These are phyloP conservation scores for Ophiothrix spiculata DNA, from an alignment of 35 echinoderm and acorn worm genomes.

Conservation along the genomic window DNA sequence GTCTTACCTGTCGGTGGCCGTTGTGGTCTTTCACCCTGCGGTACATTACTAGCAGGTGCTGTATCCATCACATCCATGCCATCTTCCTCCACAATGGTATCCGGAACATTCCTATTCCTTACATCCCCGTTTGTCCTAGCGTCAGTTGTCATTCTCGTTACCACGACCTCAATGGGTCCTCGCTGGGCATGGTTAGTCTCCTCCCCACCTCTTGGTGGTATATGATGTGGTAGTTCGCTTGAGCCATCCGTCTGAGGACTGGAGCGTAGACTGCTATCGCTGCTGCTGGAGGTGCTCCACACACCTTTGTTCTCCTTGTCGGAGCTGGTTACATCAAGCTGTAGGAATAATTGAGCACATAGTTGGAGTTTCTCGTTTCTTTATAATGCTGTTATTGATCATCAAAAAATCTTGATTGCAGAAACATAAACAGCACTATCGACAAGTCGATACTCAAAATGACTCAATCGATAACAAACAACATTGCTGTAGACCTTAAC, in stretches of 20 bases:
- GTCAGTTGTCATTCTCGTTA: slow-evolving; percentile 34
- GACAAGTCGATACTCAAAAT: too few relatives aligned
- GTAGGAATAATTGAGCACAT: background rate
- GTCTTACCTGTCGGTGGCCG: background rate
- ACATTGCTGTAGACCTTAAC: too few relatives aligned
- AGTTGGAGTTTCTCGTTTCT: too few relatives aligned
- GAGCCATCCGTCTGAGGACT: slow-evolving; percentile 28
- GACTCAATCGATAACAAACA: too few relatives aligned
- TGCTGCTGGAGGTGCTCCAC: slow-evolving; percentile 93
- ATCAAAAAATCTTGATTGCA: too few relatives aligned
- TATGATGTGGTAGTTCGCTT: background rate
- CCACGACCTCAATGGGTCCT: slow-evolving; percentile 51
- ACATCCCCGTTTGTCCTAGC: slow-evolving; percentile 10
- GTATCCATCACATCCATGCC: background rate
- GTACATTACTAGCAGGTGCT: background rate
- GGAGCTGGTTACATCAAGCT: slow-evolving; percentile 90
- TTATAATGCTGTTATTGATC: too few relatives aligned
- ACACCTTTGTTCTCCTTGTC: slow-evolving; percentile 96
- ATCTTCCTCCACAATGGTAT: background rate
- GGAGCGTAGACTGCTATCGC: slow-evolving; percentile 66
- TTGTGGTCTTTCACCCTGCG: background rate
- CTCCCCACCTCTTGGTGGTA: background rate
- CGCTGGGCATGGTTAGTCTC: slow-evolving; percentile 32
- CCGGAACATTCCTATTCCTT: background rate
- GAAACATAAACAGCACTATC: too few relatives aligned